A percentile compares a stretch with the other conserved stretches of the same genome.
Evolutionary conservation across 2,888 invertebrate genomes (phyloP).

Genomic region (Pogonocherus hispidulus): DNA sequence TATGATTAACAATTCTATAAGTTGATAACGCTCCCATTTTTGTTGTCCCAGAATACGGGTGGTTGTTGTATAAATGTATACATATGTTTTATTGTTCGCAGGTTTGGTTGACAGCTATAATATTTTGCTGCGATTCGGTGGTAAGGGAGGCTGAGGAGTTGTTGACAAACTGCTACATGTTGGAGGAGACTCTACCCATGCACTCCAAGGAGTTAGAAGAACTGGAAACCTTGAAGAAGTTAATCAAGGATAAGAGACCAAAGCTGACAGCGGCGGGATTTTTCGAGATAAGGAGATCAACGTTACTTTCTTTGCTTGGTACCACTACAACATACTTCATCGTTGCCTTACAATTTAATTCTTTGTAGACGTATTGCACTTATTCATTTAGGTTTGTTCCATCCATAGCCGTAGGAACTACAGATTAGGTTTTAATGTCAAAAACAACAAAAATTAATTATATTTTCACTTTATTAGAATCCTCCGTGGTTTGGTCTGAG

Average conservation of each 20-base stretch:
- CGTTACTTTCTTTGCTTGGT: constrained; percentile 17
- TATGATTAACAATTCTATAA: too few relatives aligned
- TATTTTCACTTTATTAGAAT: too few relatives aligned
- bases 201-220: constrained; percentile 12
- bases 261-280: constrained; percentile 18
- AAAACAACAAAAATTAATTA: too few relatives aligned
- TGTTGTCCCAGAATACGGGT: too few relatives aligned
- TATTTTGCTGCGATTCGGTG: constrained; percentile 24
- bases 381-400: too few relatives aligned
- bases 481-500: too few relatives aligned
- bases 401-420: too few relatives aligned
- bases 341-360: constrained; percentile 23
- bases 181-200: constrained; percentile 11
- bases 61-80: too few relatives aligned
- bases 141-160: constrained; percentile 1
- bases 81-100: not conserved
- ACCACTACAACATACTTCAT: constrained; percentile 26
- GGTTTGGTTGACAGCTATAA: constrained; percentile 8
- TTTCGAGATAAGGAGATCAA: constrained; percentile 22
- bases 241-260: constrained; percentile 1
- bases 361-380: not conserved
- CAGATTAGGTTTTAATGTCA: too few relatives aligned
- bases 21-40: too few relatives aligned
- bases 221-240: constrained; percentile 5
- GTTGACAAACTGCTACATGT: constrained; percentile 21